Conservation (phyloP, 2,888 invertebrate genomes). For the Psylliodes chrysocephalus region DNA sequence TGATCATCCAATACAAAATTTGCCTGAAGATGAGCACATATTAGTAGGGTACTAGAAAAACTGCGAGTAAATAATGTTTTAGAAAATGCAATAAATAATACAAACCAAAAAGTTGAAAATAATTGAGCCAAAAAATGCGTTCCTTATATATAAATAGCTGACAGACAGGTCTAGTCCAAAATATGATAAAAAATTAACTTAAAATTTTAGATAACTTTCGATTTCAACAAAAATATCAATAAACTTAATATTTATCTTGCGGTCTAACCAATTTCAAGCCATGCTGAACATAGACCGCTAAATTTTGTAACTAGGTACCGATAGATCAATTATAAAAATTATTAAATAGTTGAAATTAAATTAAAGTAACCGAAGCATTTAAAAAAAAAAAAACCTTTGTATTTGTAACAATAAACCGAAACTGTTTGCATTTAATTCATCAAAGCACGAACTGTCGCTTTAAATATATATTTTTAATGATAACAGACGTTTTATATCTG, state of each 20-base stretch:
- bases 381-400: neutral
- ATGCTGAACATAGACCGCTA: neutral
- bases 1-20: too few species aligned
- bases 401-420: too few species aligned
- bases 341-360: neutral
- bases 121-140: too few species aligned
- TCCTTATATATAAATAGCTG: too few species aligned
- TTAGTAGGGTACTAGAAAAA: too few species aligned
- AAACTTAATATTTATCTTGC: neutral
- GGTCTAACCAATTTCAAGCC: neutral
- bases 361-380: neutral
- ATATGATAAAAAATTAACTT: too few species aligned
- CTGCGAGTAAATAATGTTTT: too few species aligned
- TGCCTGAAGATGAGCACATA: too few species aligned
- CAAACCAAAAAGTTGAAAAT: too few species aligned
- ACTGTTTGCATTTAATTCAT: neutral
- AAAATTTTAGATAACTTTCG: neutral
- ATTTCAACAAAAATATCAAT: neutral
- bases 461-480: neutral
- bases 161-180: too few species aligned
- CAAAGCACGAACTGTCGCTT: neutral
- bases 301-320: too few species aligned
- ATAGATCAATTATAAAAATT: neutral
- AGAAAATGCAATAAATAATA: too few species aligned
- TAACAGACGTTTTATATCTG: neutral